phyloP scores from a whole-genome alignment of 2,113 vertebrate genomes.

The Atrichornis clamosus region DNA sequence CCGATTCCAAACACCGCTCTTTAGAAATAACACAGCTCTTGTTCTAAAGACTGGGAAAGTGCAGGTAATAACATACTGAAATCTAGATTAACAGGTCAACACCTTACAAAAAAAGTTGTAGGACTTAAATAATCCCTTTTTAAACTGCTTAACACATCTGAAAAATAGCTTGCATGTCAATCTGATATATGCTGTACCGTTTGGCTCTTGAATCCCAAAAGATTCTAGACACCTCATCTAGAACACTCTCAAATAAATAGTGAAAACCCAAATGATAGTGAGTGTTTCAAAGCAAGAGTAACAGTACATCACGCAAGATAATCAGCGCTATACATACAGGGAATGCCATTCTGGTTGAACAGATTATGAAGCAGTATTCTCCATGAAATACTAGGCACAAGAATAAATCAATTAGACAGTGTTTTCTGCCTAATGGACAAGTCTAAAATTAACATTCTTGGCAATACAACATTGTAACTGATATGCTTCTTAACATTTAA shows the following conservation, averaged over 20 bases:
- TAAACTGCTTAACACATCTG: slow-evolving; percentile 38
- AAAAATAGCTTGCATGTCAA: slow-evolving; percentile 46
- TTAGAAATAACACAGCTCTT: slow-evolving; percentile 24
- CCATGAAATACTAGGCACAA: slow-evolving; percentile 68
- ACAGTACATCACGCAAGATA: slow-evolving; percentile 62
- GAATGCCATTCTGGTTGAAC: slow-evolving; percentile 52
- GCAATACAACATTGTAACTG: slow-evolving; percentile 71
- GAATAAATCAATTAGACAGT: slow-evolving; percentile 65
- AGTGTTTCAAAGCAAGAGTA: slow-evolving; percentile 60
- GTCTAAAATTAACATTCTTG: slow-evolving; percentile 71
- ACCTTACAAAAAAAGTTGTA: slow-evolving; percentile 18
- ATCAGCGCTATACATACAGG: slow-evolving; percentile 58
- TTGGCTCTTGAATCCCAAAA: slow-evolving; percentile 23
- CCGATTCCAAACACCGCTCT: background rate
- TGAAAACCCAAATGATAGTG: slow-evolving; percentile 19
- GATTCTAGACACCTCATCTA: slow-evolving; percentile 17
- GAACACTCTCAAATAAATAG: slow-evolving; percentile 71
- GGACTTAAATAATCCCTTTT: slow-evolving; percentile 57
- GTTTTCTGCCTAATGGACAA: slow-evolving; percentile 61
- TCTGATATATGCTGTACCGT: slow-evolving; percentile 20
- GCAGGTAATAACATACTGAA: background rate
- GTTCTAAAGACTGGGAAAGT: slow-evolving; percentile 28
- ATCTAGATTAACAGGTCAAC: slow-evolving; percentile 33
- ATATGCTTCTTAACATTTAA: slow-evolving; percentile 66
- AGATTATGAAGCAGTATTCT: slow-evolving; percentile 59